Evolutionary conservation across 2,113 vertebrate genomes (phyloP), one percentile per base, ranked within the genome.

Genomic region (Glaucomys volans): DNA sequence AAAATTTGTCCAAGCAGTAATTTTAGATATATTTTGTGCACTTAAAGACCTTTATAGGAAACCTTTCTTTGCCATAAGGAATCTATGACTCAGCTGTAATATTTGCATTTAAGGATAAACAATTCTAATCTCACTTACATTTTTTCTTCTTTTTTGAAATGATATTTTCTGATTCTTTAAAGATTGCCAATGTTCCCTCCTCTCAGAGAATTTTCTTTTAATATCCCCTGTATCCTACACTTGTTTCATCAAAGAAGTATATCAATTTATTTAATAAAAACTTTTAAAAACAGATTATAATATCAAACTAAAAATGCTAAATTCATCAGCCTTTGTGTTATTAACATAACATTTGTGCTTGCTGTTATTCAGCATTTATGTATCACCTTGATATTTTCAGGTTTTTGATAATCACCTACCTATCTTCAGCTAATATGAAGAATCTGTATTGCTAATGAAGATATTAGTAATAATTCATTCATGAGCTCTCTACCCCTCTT

Each of bases 271-370:
- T 66, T 89, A 95, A 96, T 88, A 87, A 72, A 96, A 66, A 3
- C 37, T 92, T 97, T 96, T 90, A 92, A 84, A 92, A 84, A 64
- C 2, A 89, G 18, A 94, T 89, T 89, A 81, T 22, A 90, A 37
- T 77, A 84, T 16, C 16, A 94, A 94, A 80, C 32, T 89, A 81
- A 90, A 84, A 85, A 74, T 94, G 47, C 32, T 77, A 24, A 86
- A 86, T 44, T 95, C 66, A 80, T 42, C 32, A 93, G n/a, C 10
- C 52, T 87, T 83, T 22, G 72, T 94, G 82, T 67, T 91, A 85
- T 88, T 94, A 71, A 32, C 18, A 59, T 91, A 95, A 66, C 4
- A 26, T 72, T 69, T 91, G 44, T 83, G 26, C 52, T 95, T 87
- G 86, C 22, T 93, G 26, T 87, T 93, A 62, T 52, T 71, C 35